These are phyloP conservation scores for Hydrotaea diabolus DNA, from an alignment of 2,888 invertebrate species.

Conservation along the genomic window DNA sequence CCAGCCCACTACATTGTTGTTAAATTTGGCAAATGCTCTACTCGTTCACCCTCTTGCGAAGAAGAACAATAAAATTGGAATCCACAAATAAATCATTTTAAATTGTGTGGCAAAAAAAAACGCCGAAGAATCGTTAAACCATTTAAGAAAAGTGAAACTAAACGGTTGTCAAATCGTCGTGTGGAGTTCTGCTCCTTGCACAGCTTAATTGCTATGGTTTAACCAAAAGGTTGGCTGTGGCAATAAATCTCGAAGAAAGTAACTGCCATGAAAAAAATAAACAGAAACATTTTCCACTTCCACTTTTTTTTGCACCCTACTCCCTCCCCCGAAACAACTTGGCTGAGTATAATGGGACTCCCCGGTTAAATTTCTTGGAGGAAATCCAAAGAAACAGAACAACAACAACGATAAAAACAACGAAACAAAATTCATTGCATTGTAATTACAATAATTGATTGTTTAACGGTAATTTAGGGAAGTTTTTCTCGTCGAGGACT, in stretches of 20 bases:
- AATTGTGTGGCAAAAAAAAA: neutral
- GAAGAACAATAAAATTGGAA: neutral
- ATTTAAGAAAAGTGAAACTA: constrained; percentile 34
- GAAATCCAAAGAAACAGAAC: neutral
- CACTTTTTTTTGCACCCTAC: neutral
- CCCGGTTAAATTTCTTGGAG: neutral
- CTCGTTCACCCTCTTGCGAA: neutral
- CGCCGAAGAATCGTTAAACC: constrained; percentile 18
- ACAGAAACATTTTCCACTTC: constrained; percentile 13
- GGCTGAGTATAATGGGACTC: neutral
- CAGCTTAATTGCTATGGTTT: constrained; percentile 14
- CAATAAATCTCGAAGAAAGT: constrained; percentile 29
- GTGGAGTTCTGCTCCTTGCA: neutral
- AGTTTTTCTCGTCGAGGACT: constrained; percentile 39
- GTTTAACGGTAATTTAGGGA: constrained; percentile 57
- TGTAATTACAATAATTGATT: constrained; percentile 64
- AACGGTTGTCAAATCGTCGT: neutral
- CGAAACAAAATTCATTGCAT: constrained; percentile 51
- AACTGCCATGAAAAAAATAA: constrained; percentile 24
- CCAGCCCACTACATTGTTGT: too few species aligned
- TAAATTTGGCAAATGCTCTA: too few species aligned
- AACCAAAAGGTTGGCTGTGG: constrained; percentile 6
- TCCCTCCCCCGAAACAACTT: too few species aligned
- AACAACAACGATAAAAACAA: neutral
- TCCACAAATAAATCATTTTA: neutral